Conservation (phyloP, 2,888 invertebrate genomes). For the Trissolcus japonicus region DNA sequence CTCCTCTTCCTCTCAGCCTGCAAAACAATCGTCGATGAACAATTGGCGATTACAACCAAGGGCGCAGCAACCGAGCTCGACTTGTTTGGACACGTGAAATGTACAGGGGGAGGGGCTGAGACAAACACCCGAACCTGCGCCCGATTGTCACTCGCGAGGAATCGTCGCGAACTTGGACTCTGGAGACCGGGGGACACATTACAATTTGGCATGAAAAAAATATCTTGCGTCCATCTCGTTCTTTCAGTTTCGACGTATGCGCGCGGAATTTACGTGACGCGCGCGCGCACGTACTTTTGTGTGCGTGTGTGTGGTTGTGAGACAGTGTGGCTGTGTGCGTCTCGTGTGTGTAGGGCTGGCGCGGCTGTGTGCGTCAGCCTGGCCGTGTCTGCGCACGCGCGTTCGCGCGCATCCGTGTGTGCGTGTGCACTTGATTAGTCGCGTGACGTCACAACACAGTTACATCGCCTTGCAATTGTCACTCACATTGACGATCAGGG, state of each 20-base stretch:
- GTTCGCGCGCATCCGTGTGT: conserved; percentile 58
- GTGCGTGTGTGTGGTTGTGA: conserved; percentile 27
- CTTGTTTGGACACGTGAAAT: no score
- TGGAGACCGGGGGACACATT: no score
- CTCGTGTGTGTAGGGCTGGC: conserved; percentile 21
- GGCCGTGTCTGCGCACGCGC: conserved; percentile 52
- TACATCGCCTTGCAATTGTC: conserved; percentile 73
- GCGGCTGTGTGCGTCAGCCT: conserved; percentile 21
- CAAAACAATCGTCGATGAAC: no score
- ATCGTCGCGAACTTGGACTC: no score
- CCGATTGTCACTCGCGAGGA: not conserved
- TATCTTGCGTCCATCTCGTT: conserved; percentile 51
- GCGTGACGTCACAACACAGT: conserved; percentile 74
- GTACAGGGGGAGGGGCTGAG: no score
- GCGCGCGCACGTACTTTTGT: conserved; percentile 47
- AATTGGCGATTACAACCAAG: no score
- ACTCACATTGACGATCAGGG: conserved; percentile 61
- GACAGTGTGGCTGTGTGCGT: conserved; percentile 4
- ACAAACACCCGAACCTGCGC: not conserved
- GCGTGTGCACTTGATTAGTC: conserved; percentile 74
- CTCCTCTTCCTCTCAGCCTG: no score
- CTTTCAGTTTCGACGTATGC: conserved; percentile 54
- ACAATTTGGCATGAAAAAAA: conserved; percentile 2
- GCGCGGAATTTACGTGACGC: conserved; percentile 46
- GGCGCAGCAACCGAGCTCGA: no score